These are phyloP conservation scores for Antitype chi DNA, from an alignment of 2,888 invertebrate species.

Conservation along the genomic window DNA sequence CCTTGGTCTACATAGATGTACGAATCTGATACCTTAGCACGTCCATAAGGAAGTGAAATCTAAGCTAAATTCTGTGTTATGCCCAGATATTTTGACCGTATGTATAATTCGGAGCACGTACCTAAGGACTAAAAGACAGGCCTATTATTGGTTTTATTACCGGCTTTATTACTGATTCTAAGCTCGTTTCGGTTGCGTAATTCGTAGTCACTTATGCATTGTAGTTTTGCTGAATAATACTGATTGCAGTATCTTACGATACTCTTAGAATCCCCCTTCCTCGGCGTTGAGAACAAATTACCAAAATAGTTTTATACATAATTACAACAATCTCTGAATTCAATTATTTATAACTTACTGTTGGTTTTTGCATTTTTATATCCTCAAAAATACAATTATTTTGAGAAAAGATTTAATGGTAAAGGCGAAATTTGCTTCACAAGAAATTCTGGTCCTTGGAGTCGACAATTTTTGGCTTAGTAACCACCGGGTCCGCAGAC, in stretches of 20 bases:
- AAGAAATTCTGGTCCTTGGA: too few relatives aligned
- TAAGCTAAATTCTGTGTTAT: conserved; percentile 39
- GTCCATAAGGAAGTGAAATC: conserved; percentile 63
- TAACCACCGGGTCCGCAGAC: too few relatives aligned
- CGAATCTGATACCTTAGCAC: conserved; percentile 44
- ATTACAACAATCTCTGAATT: background rate
- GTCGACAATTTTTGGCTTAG: too few relatives aligned
- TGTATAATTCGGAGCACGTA: conserved; percentile 55
- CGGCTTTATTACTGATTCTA: conserved; percentile 37
- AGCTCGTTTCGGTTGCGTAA: conserved; percentile 7
- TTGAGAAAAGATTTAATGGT: background rate
- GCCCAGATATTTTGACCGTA: background rate
- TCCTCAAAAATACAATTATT: background rate
- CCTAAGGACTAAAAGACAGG: conserved; percentile 12
- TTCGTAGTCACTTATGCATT: background rate
- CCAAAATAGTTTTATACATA: background rate
- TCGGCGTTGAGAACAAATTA: background rate
- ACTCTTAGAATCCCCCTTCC: background rate
- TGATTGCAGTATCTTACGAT: background rate
- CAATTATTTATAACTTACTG: background rate
- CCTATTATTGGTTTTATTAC: conserved; percentile 38
- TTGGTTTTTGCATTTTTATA: background rate
- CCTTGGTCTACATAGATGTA: conserved; percentile 52
- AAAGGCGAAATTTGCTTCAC: too few relatives aligned
- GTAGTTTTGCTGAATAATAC: background rate